Evolutionary conservation across 2,113 vertebrate species (phyloP), one percentile per base, ranked within the genome.

Genomic region (Thermophis baileyi): DNA sequence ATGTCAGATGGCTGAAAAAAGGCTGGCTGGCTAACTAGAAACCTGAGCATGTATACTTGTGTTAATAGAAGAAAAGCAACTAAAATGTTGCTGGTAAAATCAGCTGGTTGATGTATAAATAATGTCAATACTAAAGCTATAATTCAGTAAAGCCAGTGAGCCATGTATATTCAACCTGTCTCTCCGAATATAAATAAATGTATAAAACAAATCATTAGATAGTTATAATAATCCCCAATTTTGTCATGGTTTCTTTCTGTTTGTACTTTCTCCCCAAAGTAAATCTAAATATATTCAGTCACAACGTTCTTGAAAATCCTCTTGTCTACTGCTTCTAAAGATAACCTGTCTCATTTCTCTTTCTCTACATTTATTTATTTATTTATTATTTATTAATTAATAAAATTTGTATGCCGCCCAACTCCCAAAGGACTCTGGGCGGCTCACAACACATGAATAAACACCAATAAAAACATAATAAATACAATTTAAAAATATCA

Each of bases 301-400:
- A 87, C 9, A 69, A 27, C 51, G 5, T n/a, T 53, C 57, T 12
- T 87, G 1, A 46, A 87, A 93, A 63, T 69, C 93, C 81, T 93
- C 5, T 49, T 30, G 10, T 91, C 81, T 87, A 0, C 4, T 44
- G 47, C 89, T 0, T 91, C 85, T 47, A 90, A 30, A 93, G 50
- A 85, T 93, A 92, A 35, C 55, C 1, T 5, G 11, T 3, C 24
- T 0, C 55, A 69, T 0, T 47, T 4, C 0, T 40, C 1, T 0
- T 85, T 86, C 22, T 86, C 74, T 93, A 24, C 86, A 5, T 22
- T 89, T 47, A 89, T 2, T n/a, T n/a, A n/a, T n/a, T n/a, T n/a
- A n/a, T n/a, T n/a, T n/a, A n/a, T n/a, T n/a, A n/a, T n/a, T n/a
- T n/a, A n/a, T n/a, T n/a, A n/a, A n/a, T n/a, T n/a, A n/a, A n/a